Conservation (phyloP, 2,113 vertebrate genomes). For the Cavia aperea region DNA sequence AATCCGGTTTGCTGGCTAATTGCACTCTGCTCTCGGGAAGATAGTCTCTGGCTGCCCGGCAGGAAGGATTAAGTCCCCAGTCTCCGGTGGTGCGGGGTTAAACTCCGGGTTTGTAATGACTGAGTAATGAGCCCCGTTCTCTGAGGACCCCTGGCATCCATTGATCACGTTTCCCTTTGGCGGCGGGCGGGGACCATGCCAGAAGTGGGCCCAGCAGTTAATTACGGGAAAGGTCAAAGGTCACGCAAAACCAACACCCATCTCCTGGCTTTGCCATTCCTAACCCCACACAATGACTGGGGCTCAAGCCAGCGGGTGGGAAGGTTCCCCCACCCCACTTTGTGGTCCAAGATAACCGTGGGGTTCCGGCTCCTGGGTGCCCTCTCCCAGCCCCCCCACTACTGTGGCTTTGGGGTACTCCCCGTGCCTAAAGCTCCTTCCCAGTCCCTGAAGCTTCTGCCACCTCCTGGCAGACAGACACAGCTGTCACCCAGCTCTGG, state of each 20-base stretch:
- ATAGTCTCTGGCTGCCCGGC: constrained; percentile 12
- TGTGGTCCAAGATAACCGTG: not conserved
- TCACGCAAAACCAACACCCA: constrained; percentile 55
- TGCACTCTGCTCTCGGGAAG: constrained; percentile 15
- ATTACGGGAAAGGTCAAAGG: constrained; percentile 67
- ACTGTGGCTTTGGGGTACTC: not conserved
- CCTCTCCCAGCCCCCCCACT: not conserved
- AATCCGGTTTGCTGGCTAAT: constrained; percentile 67
- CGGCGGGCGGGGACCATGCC: constrained; percentile 32
- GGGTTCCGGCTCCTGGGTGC: not conserved
- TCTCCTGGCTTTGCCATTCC: constrained; percentile 51
- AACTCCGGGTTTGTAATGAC: constrained; percentile 61
- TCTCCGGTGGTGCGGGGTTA: constrained; percentile 58
- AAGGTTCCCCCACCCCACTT: not conserved
- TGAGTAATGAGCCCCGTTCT: constrained; percentile 57
- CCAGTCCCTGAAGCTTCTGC: not conserved
- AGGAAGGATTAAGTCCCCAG: constrained; percentile 62
- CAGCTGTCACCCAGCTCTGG: not conserved
- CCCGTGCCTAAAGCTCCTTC: not conserved
- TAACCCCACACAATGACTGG: constrained; percentile 23
- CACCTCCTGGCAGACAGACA: not conserved
- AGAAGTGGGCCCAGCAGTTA: constrained; percentile 65
- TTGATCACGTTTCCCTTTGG: constrained; percentile 53
- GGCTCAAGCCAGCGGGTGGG: constrained; percentile 40
- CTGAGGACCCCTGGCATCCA: constrained; percentile 49